Evolutionary conservation across 2,797 vertebrate genomes (phyloP), one percentile per base, ranked within the genome.

Genomic region (Enoplosus armatus): DNA sequence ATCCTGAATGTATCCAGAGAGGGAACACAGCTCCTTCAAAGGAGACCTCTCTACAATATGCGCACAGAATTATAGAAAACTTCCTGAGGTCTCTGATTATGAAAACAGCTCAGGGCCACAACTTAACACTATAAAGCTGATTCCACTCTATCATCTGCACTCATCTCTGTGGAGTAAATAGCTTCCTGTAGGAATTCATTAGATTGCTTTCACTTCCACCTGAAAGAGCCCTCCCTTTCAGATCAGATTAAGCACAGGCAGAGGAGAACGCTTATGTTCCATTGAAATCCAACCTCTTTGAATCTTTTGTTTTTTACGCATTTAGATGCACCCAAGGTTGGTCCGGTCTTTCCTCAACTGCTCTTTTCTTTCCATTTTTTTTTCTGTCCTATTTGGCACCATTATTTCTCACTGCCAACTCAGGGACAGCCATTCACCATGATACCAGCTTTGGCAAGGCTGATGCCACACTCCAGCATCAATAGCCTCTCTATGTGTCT

Each of bases 161-260:
- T 92, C 86, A 89, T 90, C 89, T 88, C 84, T 63, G 71, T 65
- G 75, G 89, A 85, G 87, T 88, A 89, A 93, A 91, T 84, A 85
- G 81, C 83, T 87, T 90, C 89, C 89, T 90, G 77, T 90, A 92
- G 88, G 92, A 93, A 91, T 93, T 90, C 87, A 90, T 91, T 87
- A 88, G 84, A 85, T 84, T 87, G 84, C 89, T 89, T 91, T 91
- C 85, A 88, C 91, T 89, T 90, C 72, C 89, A 91, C 90, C 85
- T 86, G 82, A 92, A 87, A 90, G 80, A 84, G 76, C 69, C 51
- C 51, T 75, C 77, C 63, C 82, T 88, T 92, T 92, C 89, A 89
- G 73, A 90, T 89, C 89, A 85, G 77, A 92, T 90, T 90, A 90
- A 82, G 79, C 53, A 79, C 70, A 77, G 70, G 80, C 75, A 72